phyloP scores from a whole-genome alignment of 2,888 invertebrate species.

The Parelbella ahira region DNA sequence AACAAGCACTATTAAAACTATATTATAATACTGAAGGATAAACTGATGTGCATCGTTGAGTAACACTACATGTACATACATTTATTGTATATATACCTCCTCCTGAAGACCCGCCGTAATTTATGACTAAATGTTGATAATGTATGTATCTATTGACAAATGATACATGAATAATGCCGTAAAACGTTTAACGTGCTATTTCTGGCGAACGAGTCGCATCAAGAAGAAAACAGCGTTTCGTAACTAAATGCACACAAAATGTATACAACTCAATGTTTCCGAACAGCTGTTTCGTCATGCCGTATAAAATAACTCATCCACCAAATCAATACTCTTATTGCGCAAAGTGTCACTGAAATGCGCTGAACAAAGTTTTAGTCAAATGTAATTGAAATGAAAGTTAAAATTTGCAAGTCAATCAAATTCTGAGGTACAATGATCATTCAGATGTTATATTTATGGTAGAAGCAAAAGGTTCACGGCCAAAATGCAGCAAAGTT shows the following conservation, averaged over 20 bases:
- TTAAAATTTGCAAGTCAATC: constrained; percentile 59
- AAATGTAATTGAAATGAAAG: constrained; percentile 36
- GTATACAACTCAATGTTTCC: constrained; percentile 37
- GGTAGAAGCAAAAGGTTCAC: constrained; percentile 1
- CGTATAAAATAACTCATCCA: constrained; percentile 63
- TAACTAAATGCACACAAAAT: constrained; percentile 33
- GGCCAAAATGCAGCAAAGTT: neutral
- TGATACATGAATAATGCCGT: constrained; percentile 2
- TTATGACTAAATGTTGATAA: constrained; percentile 5
- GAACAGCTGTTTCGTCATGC: constrained; percentile 76
- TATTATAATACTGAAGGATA: too few species aligned
- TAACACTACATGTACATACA: too few species aligned
- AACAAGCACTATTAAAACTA: constrained; percentile 1
- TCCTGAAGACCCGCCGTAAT: too few species aligned
- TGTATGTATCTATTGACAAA: constrained; percentile 2
- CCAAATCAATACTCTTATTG: constrained; percentile 76
- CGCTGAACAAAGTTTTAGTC: constrained; percentile 49
- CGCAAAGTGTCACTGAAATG: constrained; percentile 76
- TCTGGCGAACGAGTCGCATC: constrained; percentile 5
- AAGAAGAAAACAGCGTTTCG: constrained; percentile 31
- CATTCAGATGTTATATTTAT: constrained; percentile 22
- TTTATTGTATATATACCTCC: too few species aligned
- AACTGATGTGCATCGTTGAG: too few species aligned
- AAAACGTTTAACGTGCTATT: neutral
- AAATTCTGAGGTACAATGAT: constrained; percentile 58